Percentiles rank a stretch among this genome's conserved stretches.
phyloP scores from a whole-genome alignment of 2,797 vertebrate species.

The Champsocephalus esox region DNA sequence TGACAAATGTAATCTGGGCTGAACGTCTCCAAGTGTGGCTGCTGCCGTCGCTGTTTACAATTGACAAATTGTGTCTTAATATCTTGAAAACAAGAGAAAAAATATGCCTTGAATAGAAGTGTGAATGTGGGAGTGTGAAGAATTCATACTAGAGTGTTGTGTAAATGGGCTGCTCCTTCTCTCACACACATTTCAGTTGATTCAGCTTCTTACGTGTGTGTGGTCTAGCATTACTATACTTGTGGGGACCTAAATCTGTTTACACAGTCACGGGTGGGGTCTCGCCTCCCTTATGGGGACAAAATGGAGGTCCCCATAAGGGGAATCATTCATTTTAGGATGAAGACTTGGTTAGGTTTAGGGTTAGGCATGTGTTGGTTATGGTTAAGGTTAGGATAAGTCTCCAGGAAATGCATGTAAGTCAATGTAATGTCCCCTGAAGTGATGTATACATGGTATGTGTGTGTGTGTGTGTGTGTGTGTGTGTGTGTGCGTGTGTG shows the following conservation, averaged over 20 bases:
- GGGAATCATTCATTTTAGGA: no score
- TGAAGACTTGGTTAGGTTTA: no score
- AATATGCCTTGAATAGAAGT: slow-evolving; percentile 40
- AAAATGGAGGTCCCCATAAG: no score
- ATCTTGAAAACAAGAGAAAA: slow-evolving; percentile 36
- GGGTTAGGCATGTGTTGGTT: no score
- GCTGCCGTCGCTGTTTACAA: slow-evolving; percentile 31
- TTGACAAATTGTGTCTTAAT: slow-evolving; percentile 40
- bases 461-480: background rate
- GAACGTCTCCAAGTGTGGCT: slow-evolving; percentile 31
- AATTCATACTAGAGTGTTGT: slow-evolving; percentile 34
- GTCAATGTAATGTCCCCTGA: no score
- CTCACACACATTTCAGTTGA: slow-evolving; percentile 10
- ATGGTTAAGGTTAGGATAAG: no score
- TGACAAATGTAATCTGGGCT: slow-evolving; percentile 42
- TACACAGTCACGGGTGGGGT: no score
- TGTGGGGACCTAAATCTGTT: no score
- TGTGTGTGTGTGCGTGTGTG: no score
- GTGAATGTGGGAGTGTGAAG: slow-evolving; percentile 66
- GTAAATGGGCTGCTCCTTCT: slow-evolving; percentile 16
- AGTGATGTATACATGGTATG: background rate
- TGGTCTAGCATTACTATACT: no score
- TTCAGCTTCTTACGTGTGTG: slow-evolving; percentile 13
- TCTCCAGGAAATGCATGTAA: no score
- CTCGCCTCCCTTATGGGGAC: no score